Evolutionary conservation across 2,113 vertebrate genomes (phyloP).

Genomic region (Microtus oregoni): DNA sequence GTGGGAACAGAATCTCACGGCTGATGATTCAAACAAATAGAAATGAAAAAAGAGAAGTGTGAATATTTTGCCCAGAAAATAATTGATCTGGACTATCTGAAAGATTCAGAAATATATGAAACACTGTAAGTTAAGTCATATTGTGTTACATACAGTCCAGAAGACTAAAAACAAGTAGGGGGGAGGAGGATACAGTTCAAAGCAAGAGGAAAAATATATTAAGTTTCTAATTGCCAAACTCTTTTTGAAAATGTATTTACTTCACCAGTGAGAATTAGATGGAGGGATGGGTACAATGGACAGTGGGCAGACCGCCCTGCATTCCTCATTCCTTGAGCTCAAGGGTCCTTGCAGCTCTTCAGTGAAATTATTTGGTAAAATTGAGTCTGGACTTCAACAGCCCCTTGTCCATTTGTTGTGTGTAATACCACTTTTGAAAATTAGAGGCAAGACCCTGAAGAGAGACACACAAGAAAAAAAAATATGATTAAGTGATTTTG

Average conservation of each 20-base stretch:
- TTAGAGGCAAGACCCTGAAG: constrained; percentile 85
- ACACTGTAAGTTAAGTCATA: constrained; percentile 9
- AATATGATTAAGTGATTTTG: constrained; percentile 86
- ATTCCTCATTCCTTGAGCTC: constrained; percentile 80
- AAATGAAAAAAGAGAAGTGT: constrained; percentile 51
- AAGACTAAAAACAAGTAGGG: background rate
- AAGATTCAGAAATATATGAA: background rate
- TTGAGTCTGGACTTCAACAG: constrained; percentile 83
- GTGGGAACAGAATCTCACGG: constrained; percentile 2
- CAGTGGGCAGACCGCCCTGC: constrained; percentile 73
- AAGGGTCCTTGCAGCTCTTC: constrained; percentile 88
- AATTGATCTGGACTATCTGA: constrained; percentile 29
- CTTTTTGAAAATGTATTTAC: constrained; percentile 71
- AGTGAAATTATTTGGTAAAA: constrained; percentile 87
- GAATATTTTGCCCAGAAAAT: constrained; percentile 43
- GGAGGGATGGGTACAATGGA: constrained; percentile 69
- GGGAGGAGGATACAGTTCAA: constrained; percentile 46
- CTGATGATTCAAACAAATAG: constrained; percentile 45
- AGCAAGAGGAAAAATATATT: constrained; percentile 46
- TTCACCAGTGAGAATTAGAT: constrained; percentile 73
- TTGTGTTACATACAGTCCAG: background rate
- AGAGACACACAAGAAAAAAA: constrained; percentile 82
- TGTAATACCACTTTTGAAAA: constrained; percentile 87
- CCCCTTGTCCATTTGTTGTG: constrained; percentile 82
- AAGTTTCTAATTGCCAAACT: constrained; percentile 74